Percentiles rank a stretch among this genome's conserved stretches.
phyloP scores from a whole-genome alignment of 2,888 invertebrate species.

The Cryptophagus acutangulus region DNA sequence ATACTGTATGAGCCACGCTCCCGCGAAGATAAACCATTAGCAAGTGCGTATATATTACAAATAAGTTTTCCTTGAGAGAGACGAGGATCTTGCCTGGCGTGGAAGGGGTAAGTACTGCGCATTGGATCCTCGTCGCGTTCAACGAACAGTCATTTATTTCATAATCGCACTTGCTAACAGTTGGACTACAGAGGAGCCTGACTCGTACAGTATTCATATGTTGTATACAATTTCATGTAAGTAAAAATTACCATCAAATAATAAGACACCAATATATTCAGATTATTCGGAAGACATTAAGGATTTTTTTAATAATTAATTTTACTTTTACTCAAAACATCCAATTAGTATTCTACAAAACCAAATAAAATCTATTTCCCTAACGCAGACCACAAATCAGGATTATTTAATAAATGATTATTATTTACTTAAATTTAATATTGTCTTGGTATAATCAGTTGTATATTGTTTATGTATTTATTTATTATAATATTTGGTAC shows the following conservation, averaged over 20 bases:
- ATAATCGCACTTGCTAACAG: constrained; percentile 7
- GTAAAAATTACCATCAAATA: constrained; percentile 18
- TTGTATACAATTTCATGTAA: constrained; percentile 19
- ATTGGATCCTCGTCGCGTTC: too few species aligned
- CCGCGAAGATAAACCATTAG: too few species aligned
- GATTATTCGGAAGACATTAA: constrained; percentile 37
- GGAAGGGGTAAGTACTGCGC: too few species aligned
- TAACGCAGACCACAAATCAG: too few species aligned
- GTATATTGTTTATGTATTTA: too few species aligned
- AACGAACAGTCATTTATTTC: constrained; percentile 1
- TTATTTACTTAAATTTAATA: too few species aligned
- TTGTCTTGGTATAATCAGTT: too few species aligned
- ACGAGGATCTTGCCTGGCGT: too few species aligned
- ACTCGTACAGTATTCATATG: constrained; percentile 23
- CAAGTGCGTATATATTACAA: not conserved
- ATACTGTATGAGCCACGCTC: constrained; percentile 1
- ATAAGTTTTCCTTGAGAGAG: too few species aligned
- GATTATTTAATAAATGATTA: too few species aligned
- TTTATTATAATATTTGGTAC: too few species aligned
- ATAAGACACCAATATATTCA: constrained; percentile 29
- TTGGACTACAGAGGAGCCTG: too few species aligned
- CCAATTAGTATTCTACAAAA: constrained; percentile 13
- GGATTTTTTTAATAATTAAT: constrained; percentile 26
- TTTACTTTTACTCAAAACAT: constrained; percentile 15
- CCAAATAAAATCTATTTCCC: constrained; percentile 1